Percentiles rank a stretch among this genome's conserved stretches.
Evolutionary conservation across 2,888 invertebrate species (phyloP).

Genomic region (Barypeithes pellucidus): DNA sequence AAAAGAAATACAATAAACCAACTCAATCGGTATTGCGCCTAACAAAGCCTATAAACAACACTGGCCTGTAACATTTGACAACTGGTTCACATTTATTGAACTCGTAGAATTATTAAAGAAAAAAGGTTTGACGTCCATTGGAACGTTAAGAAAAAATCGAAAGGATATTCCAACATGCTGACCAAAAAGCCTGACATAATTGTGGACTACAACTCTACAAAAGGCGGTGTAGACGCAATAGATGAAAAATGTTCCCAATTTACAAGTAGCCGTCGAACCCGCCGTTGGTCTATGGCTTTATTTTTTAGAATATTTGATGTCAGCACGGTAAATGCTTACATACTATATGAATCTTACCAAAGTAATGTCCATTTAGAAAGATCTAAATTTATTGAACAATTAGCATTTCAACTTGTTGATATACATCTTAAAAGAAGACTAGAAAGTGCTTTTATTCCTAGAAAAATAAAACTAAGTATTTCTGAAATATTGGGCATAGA

Average conservation of each 20-base stretch:
- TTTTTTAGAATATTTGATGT: slow-evolving; percentile 21
- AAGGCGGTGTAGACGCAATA: slow-evolving; percentile 3
- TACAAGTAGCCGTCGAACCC: slow-evolving; percentile 21
- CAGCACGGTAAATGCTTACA: slow-evolving; percentile 14
- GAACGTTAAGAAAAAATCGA: slow-evolving; percentile 4
- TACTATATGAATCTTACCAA: slow-evolving; percentile 13
- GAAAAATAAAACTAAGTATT: slow-evolving; percentile 20
- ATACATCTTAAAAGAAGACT: slow-evolving; percentile 13
- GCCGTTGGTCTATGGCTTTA: slow-evolving; percentile 20
- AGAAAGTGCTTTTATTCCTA: not conserved
- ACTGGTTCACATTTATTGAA: slow-evolving; percentile 44
- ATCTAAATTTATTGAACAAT: slow-evolving; percentile 15
- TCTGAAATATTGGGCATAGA: slow-evolving; percentile 11
- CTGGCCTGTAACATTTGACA: slow-evolving; percentile 41
- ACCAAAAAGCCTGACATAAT: slow-evolving; percentile 19
- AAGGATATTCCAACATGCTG: slow-evolving; percentile 6
- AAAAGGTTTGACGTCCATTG: slow-evolving; percentile 5
- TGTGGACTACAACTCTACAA: slow-evolving; percentile 14
- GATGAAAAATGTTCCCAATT: slow-evolving; percentile 13
- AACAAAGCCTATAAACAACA: slow-evolving; percentile 50
- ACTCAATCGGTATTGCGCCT: slow-evolving; percentile 61
- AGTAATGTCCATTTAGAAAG: slow-evolving; percentile 6
- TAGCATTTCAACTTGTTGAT: slow-evolving; percentile 11
- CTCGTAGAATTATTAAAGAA: slow-evolving; percentile 22
- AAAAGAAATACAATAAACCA: slow-evolving; percentile 59